phyloP scores from a whole-genome alignment of 2,888 invertebrate species.

The Candidula unifasciata region DNA sequence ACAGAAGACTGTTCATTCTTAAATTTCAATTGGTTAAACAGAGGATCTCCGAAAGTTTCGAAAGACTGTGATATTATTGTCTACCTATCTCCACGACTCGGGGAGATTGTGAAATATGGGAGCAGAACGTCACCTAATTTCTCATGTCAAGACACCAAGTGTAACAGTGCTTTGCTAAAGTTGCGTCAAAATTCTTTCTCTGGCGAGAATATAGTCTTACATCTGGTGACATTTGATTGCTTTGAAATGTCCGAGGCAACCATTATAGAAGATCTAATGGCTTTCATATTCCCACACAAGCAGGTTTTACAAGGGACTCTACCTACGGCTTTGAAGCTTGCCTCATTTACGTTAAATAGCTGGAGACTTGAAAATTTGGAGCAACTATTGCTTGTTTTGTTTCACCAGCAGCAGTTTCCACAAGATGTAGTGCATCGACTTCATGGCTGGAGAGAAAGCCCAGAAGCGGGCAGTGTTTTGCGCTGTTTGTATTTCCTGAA shows the following conservation, averaged over 20 bases:
- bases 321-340: neutral
- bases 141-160: neutral
- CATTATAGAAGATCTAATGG: neutral
- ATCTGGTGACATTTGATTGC: constrained; percentile 37
- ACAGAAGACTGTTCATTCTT: no score
- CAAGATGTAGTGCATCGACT: neutral
- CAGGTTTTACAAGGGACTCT: no score
- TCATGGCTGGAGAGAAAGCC: neutral
- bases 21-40: no score
- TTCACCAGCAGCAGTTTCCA: neutral
- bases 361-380: constrained; percentile 31
- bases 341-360: neutral
- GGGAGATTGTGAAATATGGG: neutral
- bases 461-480: neutral
- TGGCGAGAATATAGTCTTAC: neutral
- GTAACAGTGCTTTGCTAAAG: neutral
- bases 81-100: constrained; percentile 27
- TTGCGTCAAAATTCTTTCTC: neutral
- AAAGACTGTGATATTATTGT: neutral
- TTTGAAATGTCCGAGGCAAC: neutral
- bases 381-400: neutral
- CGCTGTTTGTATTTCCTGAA: neutral
- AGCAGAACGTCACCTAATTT: neutral
- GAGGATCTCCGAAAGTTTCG: neutral
- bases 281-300: neutral